Evolutionary conservation across 2,888 invertebrate species (phyloP).

Genomic region (Prostheceraeus crozeri): DNA sequence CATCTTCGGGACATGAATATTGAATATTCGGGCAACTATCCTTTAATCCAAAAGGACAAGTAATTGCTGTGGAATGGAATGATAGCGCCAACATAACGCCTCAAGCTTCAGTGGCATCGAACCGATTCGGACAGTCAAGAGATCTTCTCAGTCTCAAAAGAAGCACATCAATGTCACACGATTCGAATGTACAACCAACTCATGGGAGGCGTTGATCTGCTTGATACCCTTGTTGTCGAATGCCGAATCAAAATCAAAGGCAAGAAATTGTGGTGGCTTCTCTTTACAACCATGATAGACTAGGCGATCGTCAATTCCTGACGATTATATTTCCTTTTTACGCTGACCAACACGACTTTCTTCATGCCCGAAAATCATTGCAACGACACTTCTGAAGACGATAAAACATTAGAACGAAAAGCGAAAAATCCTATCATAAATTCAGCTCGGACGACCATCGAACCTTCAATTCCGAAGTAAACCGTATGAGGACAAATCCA

Average conservation of each 20-base stretch:
- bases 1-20: slow-evolving; percentile 21
- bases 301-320: not conserved
- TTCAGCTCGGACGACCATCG: slow-evolving; percentile 6
- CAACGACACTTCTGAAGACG: not conserved
- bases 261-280: slow-evolving; percentile 11
- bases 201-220: slow-evolving; percentile 4
- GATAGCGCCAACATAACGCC: slow-evolving; percentile 33
- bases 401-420: not conserved
- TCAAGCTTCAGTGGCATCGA: slow-evolving; percentile 17
- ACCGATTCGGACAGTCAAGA: slow-evolving; percentile 17
- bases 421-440: not conserved
- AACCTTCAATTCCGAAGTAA: not conserved
- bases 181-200: not conserved
- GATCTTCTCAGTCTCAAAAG: slow-evolving; percentile 7
- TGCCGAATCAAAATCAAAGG: not conserved
- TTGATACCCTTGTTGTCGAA: slow-evolving; percentile 3
- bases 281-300: not conserved
- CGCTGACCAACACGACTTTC: not conserved
- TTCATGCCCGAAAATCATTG: not conserved
- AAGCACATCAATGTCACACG: not conserved
- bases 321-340: not conserved
- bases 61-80: slow-evolving; percentile 34
- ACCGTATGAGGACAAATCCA: not conserved
- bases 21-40: slow-evolving; percentile 18
- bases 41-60: not conserved